phyloP scores from a whole-genome alignment of 2,888 invertebrate species.

The Caenorhabditis sp. region DNA sequence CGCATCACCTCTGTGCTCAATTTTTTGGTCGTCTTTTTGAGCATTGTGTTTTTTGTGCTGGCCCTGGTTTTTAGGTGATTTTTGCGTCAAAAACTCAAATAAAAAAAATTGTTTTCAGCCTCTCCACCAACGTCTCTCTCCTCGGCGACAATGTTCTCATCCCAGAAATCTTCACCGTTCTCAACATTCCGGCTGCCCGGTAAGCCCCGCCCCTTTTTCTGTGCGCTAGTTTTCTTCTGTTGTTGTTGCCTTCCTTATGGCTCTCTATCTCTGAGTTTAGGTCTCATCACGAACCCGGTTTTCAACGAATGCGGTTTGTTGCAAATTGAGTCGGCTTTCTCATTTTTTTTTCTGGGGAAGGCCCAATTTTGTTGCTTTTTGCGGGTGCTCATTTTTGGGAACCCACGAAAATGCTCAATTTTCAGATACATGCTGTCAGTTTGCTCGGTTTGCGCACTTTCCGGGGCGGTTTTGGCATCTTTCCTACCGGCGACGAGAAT shows the following conservation, averaged over 20 bases:
- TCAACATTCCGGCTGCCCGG: conserved; percentile 53
- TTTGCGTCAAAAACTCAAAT: too few relatives aligned
- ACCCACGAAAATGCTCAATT: neutral
- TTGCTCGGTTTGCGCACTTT: conserved; percentile 51
- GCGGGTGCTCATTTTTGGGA: too few relatives aligned
- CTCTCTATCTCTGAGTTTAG: too few relatives aligned
- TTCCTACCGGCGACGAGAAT: conserved; percentile 49
- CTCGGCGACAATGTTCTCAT: conserved; percentile 32
- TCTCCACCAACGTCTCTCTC: conserved; percentile 41
- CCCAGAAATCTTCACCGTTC: conserved; percentile 42
- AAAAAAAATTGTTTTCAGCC: too few relatives aligned
- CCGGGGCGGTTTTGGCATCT: conserved; percentile 44
- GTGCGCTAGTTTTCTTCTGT: neutral
- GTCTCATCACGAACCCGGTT: conserved; percentile 44
- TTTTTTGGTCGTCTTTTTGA: conserved; percentile 22
- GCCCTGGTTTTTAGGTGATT: conserved; percentile 30
- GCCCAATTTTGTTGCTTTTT: too few relatives aligned
- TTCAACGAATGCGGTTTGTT: conserved; percentile 53
- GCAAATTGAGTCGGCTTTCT: conserved; percentile 31
- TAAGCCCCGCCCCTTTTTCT: conserved; percentile 8
- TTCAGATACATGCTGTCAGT: conserved; percentile 55
- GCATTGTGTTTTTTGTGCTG: conserved; percentile 29
- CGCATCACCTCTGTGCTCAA: conserved; percentile 20
- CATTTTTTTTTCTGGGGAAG: neutral
- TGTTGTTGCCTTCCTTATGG: too few relatives aligned